Conservation (phyloP, 2,113 vertebrate species). For the Caloenas nicobarica region DNA sequence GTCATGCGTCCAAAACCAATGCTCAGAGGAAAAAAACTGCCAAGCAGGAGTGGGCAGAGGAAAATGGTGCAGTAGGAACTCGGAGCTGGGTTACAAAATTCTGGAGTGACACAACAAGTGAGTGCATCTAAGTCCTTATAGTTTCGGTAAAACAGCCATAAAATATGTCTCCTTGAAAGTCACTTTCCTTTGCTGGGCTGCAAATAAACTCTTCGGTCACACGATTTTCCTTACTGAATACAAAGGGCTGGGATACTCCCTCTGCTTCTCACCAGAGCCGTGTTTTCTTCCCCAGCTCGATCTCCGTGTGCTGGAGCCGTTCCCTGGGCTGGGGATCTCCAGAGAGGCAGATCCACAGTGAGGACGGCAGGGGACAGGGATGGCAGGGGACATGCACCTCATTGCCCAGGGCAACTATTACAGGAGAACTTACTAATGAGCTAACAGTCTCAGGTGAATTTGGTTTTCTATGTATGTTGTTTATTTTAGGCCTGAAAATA, state of each 20-base stretch:
- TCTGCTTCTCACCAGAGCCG: background rate
- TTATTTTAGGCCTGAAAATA: background rate
- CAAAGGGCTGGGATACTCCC: background rate
- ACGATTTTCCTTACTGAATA: background rate
- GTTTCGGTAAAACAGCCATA: background rate
- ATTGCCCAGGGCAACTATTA: background rate
- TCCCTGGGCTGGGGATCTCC: background rate
- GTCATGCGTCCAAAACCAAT: background rate
- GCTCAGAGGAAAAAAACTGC: background rate
- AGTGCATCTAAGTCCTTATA: background rate
- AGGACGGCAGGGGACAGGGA: background rate
- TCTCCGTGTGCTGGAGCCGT: background rate
- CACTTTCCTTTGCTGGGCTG: too few relatives aligned
- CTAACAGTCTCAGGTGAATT: background rate
- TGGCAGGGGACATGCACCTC: background rate
- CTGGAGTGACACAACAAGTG: background rate
- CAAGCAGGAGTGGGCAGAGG: background rate
- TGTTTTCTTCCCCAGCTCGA: background rate
- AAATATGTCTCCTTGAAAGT: background rate
- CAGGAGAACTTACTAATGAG: background rate
- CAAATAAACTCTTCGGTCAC: background rate
- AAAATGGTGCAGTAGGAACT: background rate
- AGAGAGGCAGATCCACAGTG: background rate
- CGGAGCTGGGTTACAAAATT: background rate
- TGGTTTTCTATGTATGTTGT: background rate